Conservation (phyloP, 2,888 invertebrate species). For the Oscheius myriophilus region DNA sequence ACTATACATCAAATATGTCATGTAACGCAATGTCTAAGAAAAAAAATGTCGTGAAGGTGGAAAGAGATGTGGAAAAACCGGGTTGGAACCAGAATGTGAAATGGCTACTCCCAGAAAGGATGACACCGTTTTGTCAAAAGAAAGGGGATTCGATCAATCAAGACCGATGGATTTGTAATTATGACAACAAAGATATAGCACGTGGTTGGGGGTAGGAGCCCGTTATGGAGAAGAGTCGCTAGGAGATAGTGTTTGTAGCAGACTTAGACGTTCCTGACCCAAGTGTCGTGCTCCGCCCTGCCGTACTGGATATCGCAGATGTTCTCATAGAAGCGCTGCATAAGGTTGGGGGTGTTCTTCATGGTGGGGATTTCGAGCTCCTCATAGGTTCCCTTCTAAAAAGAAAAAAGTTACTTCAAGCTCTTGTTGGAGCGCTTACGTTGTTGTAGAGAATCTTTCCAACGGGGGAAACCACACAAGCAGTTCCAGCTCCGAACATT, state of each 20-base stretch:
- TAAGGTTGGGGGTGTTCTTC: slow-evolving; percentile 80
- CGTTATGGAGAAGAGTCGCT: slow-evolving; percentile 11
- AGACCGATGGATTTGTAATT: slow-evolving; percentile 14
- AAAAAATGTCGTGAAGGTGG: too few species aligned
- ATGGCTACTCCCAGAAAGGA: slow-evolving; percentile 8
- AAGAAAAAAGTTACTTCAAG: slow-evolving; percentile 72
- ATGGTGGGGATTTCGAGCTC: slow-evolving; percentile 73
- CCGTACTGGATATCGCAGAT: slow-evolving; percentile 80
- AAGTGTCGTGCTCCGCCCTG: slow-evolving; percentile 18
- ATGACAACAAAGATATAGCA: slow-evolving; percentile 22
- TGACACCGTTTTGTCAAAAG: slow-evolving; percentile 16
- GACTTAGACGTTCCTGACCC: slow-evolving; percentile 17
- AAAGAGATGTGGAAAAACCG: too few species aligned
- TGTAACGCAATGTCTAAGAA: too few species aligned
- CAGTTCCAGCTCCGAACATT: slow-evolving; percentile 97
- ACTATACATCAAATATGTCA: too few species aligned
- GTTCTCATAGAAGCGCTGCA: slow-evolving; percentile 80
- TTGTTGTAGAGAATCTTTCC: slow-evolving; percentile 83
- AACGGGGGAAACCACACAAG: slow-evolving; percentile 91
- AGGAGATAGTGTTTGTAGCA: neutral
- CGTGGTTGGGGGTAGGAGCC: slow-evolving; percentile 14
- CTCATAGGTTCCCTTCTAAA: slow-evolving; percentile 77
- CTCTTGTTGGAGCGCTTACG: slow-evolving; percentile 22
- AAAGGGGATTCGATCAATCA: slow-evolving; percentile 5
- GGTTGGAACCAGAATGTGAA: too few species aligned